Base-by-base conservation (phyloP, 2,113 vertebrate species). In the Clarias macrocephalus region DNA sequence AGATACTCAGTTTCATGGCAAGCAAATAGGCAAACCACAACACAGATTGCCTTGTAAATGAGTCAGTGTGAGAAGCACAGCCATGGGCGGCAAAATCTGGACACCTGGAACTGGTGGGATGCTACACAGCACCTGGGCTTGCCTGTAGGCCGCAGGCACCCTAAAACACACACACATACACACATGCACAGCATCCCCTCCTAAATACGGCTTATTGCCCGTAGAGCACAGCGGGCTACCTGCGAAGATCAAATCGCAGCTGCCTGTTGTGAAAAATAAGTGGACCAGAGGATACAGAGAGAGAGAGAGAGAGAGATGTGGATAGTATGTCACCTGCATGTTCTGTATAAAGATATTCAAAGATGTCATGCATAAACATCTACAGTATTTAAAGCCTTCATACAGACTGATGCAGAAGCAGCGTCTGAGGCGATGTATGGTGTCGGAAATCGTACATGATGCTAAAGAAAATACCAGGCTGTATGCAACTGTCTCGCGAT, bases 11-110 rank as follows among this genome's bases (percentile, higher is more conserved):
- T 19, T 65, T 65, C 62, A 68, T 30, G 66, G 28, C 54, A 70
- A 10, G 28, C 15, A 48, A 73, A 72, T 37, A 33, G 11, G 21
- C 19, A 59, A 88, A 82, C 23, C 75, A 83, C 33, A 84, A 80
- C 73, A 62, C 85, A 87, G 81, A 84, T 48, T 84, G 76, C 80
- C 76, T 73, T 84, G 82, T 65, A 89, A 89, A 87, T 89, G 65
- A 89, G 65, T n/a, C n/a, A 23, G 48, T 25, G 9, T 54, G 60
- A 66, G 75, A 7, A 23, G 25, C 62, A 82, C 23, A 25, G 81
- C 88, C 85, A 86, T 48, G 54, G 85, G 88, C 65, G 12, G 68
- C 18, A 80, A 81, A 87, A 84, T 84, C 57, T 87, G 88, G 82
- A 86, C 85, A 87, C 88, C 88, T 84, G 76, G 76, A 86, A 60